phyloP scores from a whole-genome alignment of 1,140 invertebrate species.

The Chymomyza costata region DNA sequence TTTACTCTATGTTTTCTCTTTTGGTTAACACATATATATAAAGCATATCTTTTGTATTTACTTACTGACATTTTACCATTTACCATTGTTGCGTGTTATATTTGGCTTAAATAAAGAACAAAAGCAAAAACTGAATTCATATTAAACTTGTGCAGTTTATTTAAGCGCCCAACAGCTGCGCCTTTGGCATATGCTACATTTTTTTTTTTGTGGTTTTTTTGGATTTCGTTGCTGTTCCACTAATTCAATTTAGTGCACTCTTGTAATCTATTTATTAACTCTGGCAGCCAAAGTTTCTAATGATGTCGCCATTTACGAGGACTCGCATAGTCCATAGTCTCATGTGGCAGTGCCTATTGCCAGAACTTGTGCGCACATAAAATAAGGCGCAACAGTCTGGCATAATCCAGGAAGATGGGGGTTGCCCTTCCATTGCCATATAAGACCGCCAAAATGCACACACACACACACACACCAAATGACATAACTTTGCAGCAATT shows the following conservation, averaged over 20 bases:
- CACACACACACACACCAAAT: too few species aligned
- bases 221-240: too few species aligned
- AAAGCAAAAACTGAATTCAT: neutral
- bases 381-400: constrained; percentile 22
- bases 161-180: constrained; percentile 22
- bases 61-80: too few species aligned
- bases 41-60: too few species aligned
- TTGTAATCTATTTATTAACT: constrained; percentile 56
- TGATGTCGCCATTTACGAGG: constrained; percentile 24
- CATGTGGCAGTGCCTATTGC: constrained; percentile 63
- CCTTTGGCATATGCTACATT: constrained; percentile 30
- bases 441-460: constrained; percentile 51
- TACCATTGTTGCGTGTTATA: too few species aligned
- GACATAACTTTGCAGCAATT: constrained; percentile 60
- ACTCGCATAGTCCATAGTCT: too few species aligned
- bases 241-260: neutral
- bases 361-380: constrained; percentile 56
- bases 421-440: too few species aligned
- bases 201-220: constrained; percentile 8
- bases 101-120: too few species aligned
- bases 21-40: too few species aligned
- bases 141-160: constrained; percentile 24
- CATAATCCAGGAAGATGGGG: constrained; percentile 14
- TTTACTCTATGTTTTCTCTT: neutral
- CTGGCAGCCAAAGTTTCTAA: constrained; percentile 38